Conservation (phyloP, 2,113 vertebrate species). For the Anoplopoma fimbria region DNA sequence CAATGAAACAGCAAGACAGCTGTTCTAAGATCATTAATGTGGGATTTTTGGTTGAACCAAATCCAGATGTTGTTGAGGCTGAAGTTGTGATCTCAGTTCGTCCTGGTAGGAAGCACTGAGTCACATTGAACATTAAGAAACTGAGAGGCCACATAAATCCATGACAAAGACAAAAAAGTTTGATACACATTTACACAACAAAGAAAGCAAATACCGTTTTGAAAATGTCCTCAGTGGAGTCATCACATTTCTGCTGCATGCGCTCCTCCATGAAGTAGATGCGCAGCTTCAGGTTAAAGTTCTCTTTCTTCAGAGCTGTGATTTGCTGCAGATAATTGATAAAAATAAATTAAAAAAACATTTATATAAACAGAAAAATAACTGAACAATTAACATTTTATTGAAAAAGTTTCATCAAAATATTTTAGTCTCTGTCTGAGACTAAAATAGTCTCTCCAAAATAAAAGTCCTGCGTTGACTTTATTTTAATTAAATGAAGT, state of each 20-base stretch:
- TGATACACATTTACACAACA: neutral
- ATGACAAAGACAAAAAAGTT: neutral
- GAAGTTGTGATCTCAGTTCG: slow-evolving; percentile 33
- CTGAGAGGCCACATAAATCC: neutral
- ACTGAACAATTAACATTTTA: neutral
- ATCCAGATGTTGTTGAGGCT: slow-evolving; percentile 43
- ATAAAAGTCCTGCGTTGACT: neutral
- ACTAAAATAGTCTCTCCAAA: no score
- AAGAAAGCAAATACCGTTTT: slow-evolving; percentile 83
- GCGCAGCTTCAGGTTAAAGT: slow-evolving; percentile 97
- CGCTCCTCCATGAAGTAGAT: slow-evolving; percentile 98
- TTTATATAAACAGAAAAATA: neutral
- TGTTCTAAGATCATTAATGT: slow-evolving; percentile 23
- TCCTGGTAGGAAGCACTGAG: slow-evolving; percentile 17
- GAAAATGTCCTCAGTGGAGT: slow-evolving; percentile 91
- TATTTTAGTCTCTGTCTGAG: neutral
- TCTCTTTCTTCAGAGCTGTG: slow-evolving; percentile 96
- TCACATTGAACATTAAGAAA: slow-evolving; percentile 18
- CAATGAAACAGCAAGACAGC: slow-evolving; percentile 22
- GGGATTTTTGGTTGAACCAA: slow-evolving; percentile 24
- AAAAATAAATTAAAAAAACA: slow-evolving; percentile 6
- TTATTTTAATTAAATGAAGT: slow-evolving; percentile 8
- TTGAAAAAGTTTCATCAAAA: neutral
- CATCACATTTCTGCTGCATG: slow-evolving; percentile 94
- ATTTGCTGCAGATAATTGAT: slow-evolving; percentile 88